Evolutionary conservation across 2,888 invertebrate genomes (phyloP), one percentile per base, ranked within the genome.

Genomic region (Cryptops parisi): DNA sequence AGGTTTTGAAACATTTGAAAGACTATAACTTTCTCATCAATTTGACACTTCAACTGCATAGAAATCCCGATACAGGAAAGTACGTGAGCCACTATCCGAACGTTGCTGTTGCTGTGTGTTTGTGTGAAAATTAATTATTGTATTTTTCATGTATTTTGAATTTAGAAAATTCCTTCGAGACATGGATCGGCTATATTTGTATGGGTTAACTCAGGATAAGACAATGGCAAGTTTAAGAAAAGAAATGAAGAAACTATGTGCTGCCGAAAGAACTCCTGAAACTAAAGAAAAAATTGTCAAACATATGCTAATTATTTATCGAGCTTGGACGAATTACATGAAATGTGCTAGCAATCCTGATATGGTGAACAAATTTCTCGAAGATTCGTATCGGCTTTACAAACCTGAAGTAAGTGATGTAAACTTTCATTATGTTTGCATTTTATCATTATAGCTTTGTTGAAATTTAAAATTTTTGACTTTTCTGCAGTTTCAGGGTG

Each of bases 1-100:
- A 88, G 67, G 78, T 91, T 55, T 70, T 91, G 40, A 77, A 80
- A 61, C 82, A 82, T 63, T 79, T 81, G 33, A 80, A 81, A 54
- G 91, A 94, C 65, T 80, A 84, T 62, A 80, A 80, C 64, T 79
- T 82, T 59, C 72, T 94, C 46, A 74, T 87, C 51, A 84, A 87
- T 61, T 70, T 93, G 24, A 83, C 84, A 57, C 70, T 84, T 54
- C 84, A 87, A 60, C 72, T 94, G 45, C 78, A 80, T 60, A 79
- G 81, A 62, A 79, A 76, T 52, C 93, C 93, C 0, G 93, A 93
- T 58, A 76, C 78, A 2, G 89, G 57, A 53, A 57, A 57, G 57
- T 57, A 24, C 12, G 57, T 49, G 15, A 25, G 9, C 9, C 33
- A 9, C 6, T 33, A 15, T 33, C 15, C 15, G 33, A 33, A 33